These are phyloP conservation scores for Pyralis farinalis DNA, from an alignment of 2,888 invertebrate species.

Conservation along the genomic window DNA sequence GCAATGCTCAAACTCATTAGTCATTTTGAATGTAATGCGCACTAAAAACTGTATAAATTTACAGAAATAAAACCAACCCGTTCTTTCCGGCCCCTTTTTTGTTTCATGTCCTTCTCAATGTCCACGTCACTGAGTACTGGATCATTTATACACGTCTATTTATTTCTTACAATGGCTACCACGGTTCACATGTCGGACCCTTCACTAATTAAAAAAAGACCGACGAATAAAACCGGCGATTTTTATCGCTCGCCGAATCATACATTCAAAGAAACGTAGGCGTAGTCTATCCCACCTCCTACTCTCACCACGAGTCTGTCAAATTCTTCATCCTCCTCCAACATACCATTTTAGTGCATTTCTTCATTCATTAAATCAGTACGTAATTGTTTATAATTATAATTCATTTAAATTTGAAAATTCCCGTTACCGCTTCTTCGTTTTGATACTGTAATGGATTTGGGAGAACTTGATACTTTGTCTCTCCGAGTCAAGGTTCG, in stretches of 20 bases:
- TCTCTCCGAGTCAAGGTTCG: conserved; percentile 35
- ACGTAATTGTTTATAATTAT: conserved; percentile 76
- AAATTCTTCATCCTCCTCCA: conserved; percentile 45
- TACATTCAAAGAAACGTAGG: conserved; percentile 71
- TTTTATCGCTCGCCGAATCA: conserved; percentile 78
- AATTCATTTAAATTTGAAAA: conserved; percentile 68
- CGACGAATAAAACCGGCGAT: conserved; percentile 79
- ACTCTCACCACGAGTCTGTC: conserved; percentile 38
- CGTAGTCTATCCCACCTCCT: conserved; percentile 61
- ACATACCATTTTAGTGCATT: conserved; percentile 40
- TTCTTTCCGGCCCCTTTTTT: neutral
- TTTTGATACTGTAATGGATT: conserved; percentile 53
- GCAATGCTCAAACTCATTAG: neutral
- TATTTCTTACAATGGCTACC: conserved; percentile 66
- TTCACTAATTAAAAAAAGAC: conserved; percentile 77
- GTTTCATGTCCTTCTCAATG: conserved; percentile 45
- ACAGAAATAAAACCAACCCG: neutral
- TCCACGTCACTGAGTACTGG: conserved; percentile 44
- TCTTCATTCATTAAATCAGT: conserved; percentile 66
- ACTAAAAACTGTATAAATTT: neutral
- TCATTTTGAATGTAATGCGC: neutral
- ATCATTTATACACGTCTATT: conserved; percentile 69
- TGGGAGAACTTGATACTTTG: conserved; percentile 69
- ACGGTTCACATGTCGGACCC: conserved; percentile 73
- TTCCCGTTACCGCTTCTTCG: conserved; percentile 50